Conservation (phyloP, 2,888 invertebrate genomes). For the Arrhopalites spinosus region DNA sequence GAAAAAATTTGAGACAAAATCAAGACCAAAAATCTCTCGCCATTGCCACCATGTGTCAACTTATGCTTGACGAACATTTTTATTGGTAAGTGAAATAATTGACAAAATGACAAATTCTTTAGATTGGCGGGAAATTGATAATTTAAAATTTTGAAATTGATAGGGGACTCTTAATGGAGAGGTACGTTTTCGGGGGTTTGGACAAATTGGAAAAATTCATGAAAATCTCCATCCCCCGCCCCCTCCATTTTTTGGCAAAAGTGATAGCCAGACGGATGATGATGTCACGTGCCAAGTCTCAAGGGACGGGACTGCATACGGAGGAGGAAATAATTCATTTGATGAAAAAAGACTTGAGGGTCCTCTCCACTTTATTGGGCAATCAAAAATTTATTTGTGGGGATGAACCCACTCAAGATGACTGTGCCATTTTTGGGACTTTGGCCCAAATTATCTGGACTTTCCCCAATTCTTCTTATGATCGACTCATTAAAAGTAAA, state of each 20-base stretch:
- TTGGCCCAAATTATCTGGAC: slow-evolving; percentile 56
- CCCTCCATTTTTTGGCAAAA: background rate
- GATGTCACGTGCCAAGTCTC: slow-evolving; percentile 34
- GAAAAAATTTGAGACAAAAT: slow-evolving; percentile 57
- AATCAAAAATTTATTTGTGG: slow-evolving; percentile 44
- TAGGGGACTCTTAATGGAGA: slow-evolving; percentile 42
- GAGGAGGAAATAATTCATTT: slow-evolving; percentile 44
- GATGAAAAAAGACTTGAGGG: slow-evolving; percentile 40
- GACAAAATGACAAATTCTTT: no score
- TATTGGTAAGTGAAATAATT: slow-evolving; percentile 57
- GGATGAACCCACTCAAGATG: slow-evolving; percentile 54
- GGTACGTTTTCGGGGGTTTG: slow-evolving; percentile 34
- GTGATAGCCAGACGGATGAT: background rate
- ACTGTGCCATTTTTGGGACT: slow-evolving; percentile 60
- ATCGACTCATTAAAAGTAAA: slow-evolving; percentile 48
- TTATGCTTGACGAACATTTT: slow-evolving; percentile 60
- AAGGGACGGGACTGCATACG: slow-evolving; percentile 50
- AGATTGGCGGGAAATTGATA: background rate
- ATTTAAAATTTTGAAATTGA: background rate
- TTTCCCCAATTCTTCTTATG: slow-evolving; percentile 11
- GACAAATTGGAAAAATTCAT: background rate
- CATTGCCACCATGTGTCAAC: slow-evolving; percentile 58
- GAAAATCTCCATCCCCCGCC: background rate
- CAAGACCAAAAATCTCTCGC: slow-evolving; percentile 57
- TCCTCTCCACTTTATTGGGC: slow-evolving; percentile 46